phyloP scores from a whole-genome alignment of 2,113 vertebrate genomes.

The Macquaria ambigua region DNA sequence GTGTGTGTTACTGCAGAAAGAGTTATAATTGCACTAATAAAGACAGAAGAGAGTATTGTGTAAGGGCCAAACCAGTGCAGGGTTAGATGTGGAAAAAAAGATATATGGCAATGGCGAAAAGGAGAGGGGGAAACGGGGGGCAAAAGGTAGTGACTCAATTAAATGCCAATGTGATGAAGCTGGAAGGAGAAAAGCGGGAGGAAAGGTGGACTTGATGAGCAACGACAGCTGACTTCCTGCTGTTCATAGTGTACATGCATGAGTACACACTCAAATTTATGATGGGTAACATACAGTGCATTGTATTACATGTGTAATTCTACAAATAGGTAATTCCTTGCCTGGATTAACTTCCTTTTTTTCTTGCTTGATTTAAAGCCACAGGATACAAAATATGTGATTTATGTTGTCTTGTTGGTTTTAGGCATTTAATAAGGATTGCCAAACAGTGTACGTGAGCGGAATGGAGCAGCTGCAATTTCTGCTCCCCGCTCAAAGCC shows the following conservation, averaged over 20 bases:
- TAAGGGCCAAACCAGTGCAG: background rate
- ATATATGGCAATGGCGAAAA: background rate
- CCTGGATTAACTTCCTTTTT: background rate
- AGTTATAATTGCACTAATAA: conserved; percentile 34
- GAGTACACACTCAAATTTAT: background rate
- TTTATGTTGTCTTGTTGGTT: conserved; percentile 29
- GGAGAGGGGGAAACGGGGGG: background rate
- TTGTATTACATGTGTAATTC: background rate
- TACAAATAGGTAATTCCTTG: conserved; percentile 4
- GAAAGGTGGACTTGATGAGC: conserved; percentile 10
- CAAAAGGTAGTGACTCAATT: conserved; percentile 7
- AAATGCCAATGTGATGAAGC: conserved; percentile 16
- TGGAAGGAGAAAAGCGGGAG: background rate
- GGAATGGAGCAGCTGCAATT: conserved; percentile 8
- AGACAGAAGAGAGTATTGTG: background rate
- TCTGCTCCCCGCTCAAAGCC: conserved; percentile 5
- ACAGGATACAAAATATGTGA: conserved; percentile 20
- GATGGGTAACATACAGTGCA: background rate
- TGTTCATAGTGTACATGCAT: background rate
- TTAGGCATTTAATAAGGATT: conserved; percentile 31
- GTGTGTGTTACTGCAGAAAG: conserved; percentile 21
- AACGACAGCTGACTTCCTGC: background rate
- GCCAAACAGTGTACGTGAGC: conserved; percentile 14
- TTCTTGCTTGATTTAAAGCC: conserved; percentile 23
- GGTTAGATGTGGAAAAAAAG: conserved; percentile 12